phyloP scores from a whole-genome alignment of 2,113 vertebrate genomes.

The Ginglymostoma cirratum region DNA sequence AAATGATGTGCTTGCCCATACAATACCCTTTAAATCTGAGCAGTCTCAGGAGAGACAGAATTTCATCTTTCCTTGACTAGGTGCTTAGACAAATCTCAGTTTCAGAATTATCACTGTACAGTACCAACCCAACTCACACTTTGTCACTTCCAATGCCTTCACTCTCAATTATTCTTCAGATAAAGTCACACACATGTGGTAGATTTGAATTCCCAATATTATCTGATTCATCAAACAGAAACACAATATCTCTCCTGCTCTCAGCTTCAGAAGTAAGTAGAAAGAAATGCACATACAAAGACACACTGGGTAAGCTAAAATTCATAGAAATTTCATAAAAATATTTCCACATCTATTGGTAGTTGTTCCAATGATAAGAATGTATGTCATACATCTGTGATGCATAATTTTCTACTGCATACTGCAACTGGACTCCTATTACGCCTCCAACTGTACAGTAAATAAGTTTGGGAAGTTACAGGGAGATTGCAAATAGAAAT shows the following conservation, averaged over 20 bases:
- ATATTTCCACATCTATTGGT: neutral
- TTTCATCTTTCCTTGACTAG: constrained; percentile 62
- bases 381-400: neutral
- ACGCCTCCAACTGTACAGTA: no score
- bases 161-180: constrained; percentile 68
- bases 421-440: neutral
- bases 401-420: neutral
- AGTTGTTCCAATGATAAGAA: no score
- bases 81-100: constrained; percentile 81
- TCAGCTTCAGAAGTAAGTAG: neutral
- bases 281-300: neutral
- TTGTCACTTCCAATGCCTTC: constrained; percentile 76
- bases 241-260: constrained; percentile 85
- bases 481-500: no score
- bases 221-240: constrained; percentile 88
- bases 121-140: constrained; percentile 76
- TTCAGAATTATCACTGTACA: constrained; percentile 74
- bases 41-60: constrained; percentile 66
- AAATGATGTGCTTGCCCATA: neutral
- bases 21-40: constrained; percentile 62
- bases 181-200: constrained; percentile 62
- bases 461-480: no score
- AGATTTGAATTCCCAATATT: constrained; percentile 69
- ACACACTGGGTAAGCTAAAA: neutral
- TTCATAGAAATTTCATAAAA: neutral